phyloP scores from a whole-genome alignment of 2,888 invertebrate genomes.

The Lochmaea capreae region DNA sequence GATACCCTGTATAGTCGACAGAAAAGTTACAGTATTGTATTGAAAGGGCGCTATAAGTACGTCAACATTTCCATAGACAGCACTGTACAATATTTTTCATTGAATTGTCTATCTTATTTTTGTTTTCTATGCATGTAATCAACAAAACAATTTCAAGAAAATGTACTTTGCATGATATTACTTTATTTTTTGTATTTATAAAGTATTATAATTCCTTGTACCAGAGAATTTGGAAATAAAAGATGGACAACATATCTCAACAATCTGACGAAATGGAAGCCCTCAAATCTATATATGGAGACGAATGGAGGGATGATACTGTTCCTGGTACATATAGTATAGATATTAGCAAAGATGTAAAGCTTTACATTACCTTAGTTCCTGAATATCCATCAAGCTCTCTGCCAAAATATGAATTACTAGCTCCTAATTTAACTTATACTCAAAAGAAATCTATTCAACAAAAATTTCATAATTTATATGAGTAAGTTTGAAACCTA shows the following conservation, averaged over 20 bases:
- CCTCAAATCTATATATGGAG: slow-evolving; percentile 77
- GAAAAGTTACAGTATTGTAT: too few species aligned
- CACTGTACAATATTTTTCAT: too few species aligned
- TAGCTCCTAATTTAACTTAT: slow-evolving; percentile 77
- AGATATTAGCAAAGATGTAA: slow-evolving; percentile 69
- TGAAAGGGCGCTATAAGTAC: too few species aligned
- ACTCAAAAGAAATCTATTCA: slow-evolving; percentile 70
- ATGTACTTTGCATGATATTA: too few species aligned
- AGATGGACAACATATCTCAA: slow-evolving; percentile 57
- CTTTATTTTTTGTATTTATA: too few species aligned
- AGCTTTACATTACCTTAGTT: slow-evolving; percentile 74
- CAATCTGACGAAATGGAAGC: slow-evolving; percentile 78
- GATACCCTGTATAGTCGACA: too few species aligned
- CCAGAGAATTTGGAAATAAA: background rate
- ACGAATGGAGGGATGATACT: slow-evolving; percentile 75
- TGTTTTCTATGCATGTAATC: too few species aligned
- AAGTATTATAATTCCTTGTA: too few species aligned
- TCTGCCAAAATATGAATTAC: slow-evolving; percentile 77
- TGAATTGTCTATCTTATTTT: too few species aligned
- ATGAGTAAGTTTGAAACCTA: slow-evolving; percentile 69
- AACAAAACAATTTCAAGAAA: too few species aligned
- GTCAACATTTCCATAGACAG: too few species aligned
- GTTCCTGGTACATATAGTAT: slow-evolving; percentile 71
- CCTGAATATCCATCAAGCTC: slow-evolving; percentile 73
- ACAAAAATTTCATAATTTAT: slow-evolving; percentile 72